Evolutionary conservation across 2,113 vertebrate genomes (phyloP), one percentile per base, ranked within the genome.

Genomic region (Marmota monax): DNA sequence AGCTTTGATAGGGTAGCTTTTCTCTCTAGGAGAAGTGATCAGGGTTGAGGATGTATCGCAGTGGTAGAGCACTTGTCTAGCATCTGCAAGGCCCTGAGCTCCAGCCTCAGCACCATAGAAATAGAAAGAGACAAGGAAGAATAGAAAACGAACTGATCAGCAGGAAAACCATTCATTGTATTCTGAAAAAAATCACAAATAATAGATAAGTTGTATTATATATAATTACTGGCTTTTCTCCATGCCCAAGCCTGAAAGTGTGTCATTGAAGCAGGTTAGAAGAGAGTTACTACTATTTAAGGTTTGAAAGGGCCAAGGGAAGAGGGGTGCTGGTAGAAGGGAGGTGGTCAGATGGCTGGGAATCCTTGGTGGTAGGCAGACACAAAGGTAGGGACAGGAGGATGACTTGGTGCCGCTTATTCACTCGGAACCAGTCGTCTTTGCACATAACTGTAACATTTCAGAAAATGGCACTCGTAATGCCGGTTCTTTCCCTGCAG

Each of bases 401-500:
- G 7, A 67, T 23, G 51, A 17, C 13, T 53, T 42, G 56, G 42
- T 34, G 61, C 3, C 65, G 76, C 42, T 92, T 45, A 29, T 58
- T 77, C 92, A 45, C 77, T 95, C 0, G 0, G 77, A 95, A 56
- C 32, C 86, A 8, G 25, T 12, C 16, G 51, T 80, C 56, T 96
- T 65, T 73, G 73, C 73, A 11, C 51, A 2, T 72, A 76, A 37
- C 61, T n/a, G 70, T 13, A 65, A 72, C 37, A 25, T 45, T 94
- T 90, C 95, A 92, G 92, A 97, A 51, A 96, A 82, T 69, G n/a
- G 29, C 67, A 23, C 5, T 82, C 61, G 53, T 82, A 14, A 65
- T 0, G 67, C n/a, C 63, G 84, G 76, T 45, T 45, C 79, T 92
- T 87, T 89, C 80, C 74, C 85, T 70, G 29, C 10, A 73, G 1